Conservation (phyloP, 2,888 invertebrate genomes). For the Diaphora mendica region DNA sequence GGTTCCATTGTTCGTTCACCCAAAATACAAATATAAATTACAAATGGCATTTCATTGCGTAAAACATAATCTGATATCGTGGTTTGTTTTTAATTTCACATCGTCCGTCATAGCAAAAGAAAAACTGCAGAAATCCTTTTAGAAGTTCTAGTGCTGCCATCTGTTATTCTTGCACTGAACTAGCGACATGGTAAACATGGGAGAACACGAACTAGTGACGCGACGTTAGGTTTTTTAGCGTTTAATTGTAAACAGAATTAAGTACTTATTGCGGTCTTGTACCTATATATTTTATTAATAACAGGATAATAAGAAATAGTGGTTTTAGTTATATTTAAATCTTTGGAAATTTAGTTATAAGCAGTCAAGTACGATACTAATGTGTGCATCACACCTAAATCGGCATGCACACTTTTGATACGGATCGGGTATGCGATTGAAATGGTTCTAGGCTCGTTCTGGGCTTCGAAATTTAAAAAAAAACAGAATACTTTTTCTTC, state of each 20-base stretch:
- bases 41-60: background rate
- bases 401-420: too few relatives aligned
- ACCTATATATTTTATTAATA: background rate
- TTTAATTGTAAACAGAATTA: background rate
- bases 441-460: background rate
- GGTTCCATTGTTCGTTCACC: background rate
- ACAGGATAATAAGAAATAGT: background rate
- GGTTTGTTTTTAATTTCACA: background rate
- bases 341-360: background rate
- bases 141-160: constrained; percentile 5
- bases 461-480: background rate
- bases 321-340: background rate
- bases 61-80: background rate
- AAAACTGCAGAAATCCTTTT: background rate
- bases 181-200: background rate
- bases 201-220: background rate
- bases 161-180: constrained; percentile 3
- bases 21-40: background rate
- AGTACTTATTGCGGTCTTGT: background rate
- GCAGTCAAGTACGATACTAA: too few relatives aligned
- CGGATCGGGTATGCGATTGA: background rate
- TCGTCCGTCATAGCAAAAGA: background rate
- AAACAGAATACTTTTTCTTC: too few relatives aligned
- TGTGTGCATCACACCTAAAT: too few relatives aligned
- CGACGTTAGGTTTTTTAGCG: background rate